Percentiles rank a stretch among this genome's conserved stretches.
These are phyloP conservation scores for Malthinus seriepunctatus DNA, from an alignment of 2,888 invertebrate genomes.

Conservation along the genomic window DNA sequence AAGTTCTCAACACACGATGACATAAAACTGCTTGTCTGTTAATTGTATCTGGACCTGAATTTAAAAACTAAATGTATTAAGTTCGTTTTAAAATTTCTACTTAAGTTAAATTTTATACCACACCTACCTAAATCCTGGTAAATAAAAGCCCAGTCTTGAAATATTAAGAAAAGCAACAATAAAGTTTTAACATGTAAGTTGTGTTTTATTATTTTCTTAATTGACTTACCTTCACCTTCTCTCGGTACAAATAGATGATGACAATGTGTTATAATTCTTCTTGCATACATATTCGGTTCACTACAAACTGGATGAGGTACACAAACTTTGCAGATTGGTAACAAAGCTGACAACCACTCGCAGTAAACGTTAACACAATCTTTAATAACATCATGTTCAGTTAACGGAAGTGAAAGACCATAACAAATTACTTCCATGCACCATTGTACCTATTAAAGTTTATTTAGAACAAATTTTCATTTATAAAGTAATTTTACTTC, in stretches of 20 bases:
- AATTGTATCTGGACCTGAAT: slow-evolving; percentile 81
- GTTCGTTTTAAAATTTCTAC: not conserved
- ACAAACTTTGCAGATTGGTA: slow-evolving; percentile 81
- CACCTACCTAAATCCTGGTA: slow-evolving; percentile 83
- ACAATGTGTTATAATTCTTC: slow-evolving; percentile 89
- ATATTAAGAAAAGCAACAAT: slow-evolving; percentile 46
- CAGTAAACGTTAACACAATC: slow-evolving; percentile 97
- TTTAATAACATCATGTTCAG: slow-evolving; percentile 91
- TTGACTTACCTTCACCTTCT: slow-evolving; percentile 81
- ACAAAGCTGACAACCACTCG: slow-evolving; percentile 91
- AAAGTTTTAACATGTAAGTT: slow-evolving; percentile 5
- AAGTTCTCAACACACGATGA: slow-evolving; percentile 84
- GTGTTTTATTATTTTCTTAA: not conserved
- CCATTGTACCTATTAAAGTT: slow-evolving; percentile 73
- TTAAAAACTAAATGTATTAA: slow-evolving; percentile 15
- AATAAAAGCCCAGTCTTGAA: slow-evolving; percentile 88
- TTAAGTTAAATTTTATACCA: too few species aligned
- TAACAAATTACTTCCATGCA: slow-evolving; percentile 87
- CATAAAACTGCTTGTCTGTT: slow-evolving; percentile 93
- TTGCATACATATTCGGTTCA: slow-evolving; percentile 87
- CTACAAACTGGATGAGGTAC: slow-evolving; percentile 88
- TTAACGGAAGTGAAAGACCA: slow-evolving; percentile 85
- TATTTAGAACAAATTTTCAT: not conserved
- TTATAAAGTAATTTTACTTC: slow-evolving; percentile 63
- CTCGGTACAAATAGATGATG: slow-evolving; percentile 94